Base-by-base conservation (phyloP, 2,797 vertebrate genomes). In the Hylomyscus alleni region DNA sequence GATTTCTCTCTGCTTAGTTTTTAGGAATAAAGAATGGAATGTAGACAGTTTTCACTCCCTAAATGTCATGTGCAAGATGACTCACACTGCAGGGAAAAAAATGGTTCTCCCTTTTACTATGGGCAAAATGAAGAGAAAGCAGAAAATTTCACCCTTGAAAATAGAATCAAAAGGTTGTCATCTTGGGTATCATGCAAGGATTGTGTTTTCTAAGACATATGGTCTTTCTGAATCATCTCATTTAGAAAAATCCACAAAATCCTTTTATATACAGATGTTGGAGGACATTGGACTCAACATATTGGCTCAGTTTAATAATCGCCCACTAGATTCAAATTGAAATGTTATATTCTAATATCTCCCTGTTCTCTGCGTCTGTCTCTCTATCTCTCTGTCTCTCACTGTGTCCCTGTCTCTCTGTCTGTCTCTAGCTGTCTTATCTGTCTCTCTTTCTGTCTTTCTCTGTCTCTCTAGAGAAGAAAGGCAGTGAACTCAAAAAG, bases 201-300 rank as follows among this genome's bases (percentile, higher is more conserved):
- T 6, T 90, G 0, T 62, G 10, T 88, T 88, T 88, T 58, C n/a
- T 58, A 58, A 73, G 52, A 40, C 10, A 58, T 67, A 17, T 9
- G 8, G 0, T 9, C 6, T 91, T 72, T 52, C 84, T 90, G 14
- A 87, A 72, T 6, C 8, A 4, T 88, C 67, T 81, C 19, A 52
- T 34, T 26, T 60, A 60, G 26, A 26, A 15, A 84, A 19, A 65
- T 76, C 26, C 56, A 6, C 34, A 31, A 54, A 93, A n/a, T 1
- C 3, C 1, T 2, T 2, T 40, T 31, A 17, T 9, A 4, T 40
- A 14, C 3, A 5, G 67, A 29, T 0, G 14, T 22, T 11, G 31
- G 1, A 20, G 13, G 60, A 10, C 13, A 19, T 12, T 8, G 15
- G 2, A 7, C 37, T 0, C 56, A 17, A 3, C 26, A 1, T 5